A percentile compares a stretch with the other conserved stretches of the same genome.
Evolutionary conservation across 2,113 vertebrate genomes (phyloP).

Genomic region (Heterochromis multidens): DNA sequence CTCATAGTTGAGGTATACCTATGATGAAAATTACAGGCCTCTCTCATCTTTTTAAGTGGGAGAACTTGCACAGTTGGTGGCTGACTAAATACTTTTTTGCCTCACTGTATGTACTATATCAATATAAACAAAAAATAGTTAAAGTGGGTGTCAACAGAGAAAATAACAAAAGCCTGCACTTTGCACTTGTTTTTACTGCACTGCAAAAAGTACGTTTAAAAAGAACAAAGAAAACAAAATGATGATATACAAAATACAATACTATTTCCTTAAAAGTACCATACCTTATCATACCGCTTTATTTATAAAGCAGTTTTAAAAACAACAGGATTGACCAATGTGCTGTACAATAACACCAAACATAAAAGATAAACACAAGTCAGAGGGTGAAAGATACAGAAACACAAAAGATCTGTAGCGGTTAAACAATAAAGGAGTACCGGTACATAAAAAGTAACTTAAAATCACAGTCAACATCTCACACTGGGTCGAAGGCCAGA

Average conservation of each 20-base stretch:
- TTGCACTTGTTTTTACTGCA: background rate
- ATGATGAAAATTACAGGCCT: no score
- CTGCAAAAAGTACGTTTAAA: background rate
- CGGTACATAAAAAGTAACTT: background rate
- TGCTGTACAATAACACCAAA: background rate
- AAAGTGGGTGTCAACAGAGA: background rate
- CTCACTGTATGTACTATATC: background rate
- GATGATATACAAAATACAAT: background rate
- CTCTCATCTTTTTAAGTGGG: no score
- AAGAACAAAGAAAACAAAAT: background rate
- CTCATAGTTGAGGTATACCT: no score
- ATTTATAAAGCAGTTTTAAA: background rate
- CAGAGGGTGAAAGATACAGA: background rate
- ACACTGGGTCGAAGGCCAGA: background rate
- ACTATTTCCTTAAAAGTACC: no score
- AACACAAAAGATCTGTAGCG: background rate
- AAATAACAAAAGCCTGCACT: background rate
- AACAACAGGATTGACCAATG: background rate
- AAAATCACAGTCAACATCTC: background rate
- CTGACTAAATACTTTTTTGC: no score
- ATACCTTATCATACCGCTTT: no score
- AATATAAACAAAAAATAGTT: background rate
- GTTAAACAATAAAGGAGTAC: background rate
- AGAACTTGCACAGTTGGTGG: no score
- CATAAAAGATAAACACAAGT: background rate